Base-by-base conservation (phyloP, 2,113 vertebrate genomes). In the Centropristis striata region DNA sequence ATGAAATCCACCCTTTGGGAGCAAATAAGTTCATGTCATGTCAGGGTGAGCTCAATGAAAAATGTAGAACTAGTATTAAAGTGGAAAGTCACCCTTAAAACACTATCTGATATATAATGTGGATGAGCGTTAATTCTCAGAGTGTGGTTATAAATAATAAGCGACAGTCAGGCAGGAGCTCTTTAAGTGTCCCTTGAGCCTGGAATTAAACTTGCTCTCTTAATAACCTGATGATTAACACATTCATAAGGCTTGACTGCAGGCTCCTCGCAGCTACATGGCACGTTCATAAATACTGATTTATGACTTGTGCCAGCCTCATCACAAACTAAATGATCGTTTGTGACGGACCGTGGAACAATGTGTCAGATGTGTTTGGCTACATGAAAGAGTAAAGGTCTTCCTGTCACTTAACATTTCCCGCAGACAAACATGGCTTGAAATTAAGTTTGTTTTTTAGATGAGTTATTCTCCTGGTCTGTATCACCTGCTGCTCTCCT, bases 181-280 rank as follows among this genome's bases (percentile, higher is more conserved):
- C 54, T 78, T 70, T 58, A 50, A 59, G 57, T 59, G 68, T 86
- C 71, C 71, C 78, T 32, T 15, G 72, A 84, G 86, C n/a, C 71
- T 46, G 72, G 69, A 76, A 80, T 86, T 75, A 75, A 88, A 86
- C 51, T 61, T 53, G 65, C 72, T 84, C 71, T 66, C 78, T 71
- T 73, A 83, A 86, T 90, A 81, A 86, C 60, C 67, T 75, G 47
- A 80, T 85, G 85, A 87, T 86, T 79, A 84, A 90, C 72, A 66
- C 80, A 39, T 84, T 80, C 69, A 70, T 61, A 75, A 71, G 69
- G 47, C 53, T 65, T 77, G 72, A n/a, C 72, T 67, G 69, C 69
- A 53, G 75, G 65, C 86, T 69, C 54, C 78, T 66, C 1, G 21
- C 49, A 67, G 68, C 66, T 23, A n/a, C 69, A 42, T 16, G 36